Evolutionary conservation across 2,113 vertebrate species (phyloP).

Genomic region (Vireo altiloquus): DNA sequence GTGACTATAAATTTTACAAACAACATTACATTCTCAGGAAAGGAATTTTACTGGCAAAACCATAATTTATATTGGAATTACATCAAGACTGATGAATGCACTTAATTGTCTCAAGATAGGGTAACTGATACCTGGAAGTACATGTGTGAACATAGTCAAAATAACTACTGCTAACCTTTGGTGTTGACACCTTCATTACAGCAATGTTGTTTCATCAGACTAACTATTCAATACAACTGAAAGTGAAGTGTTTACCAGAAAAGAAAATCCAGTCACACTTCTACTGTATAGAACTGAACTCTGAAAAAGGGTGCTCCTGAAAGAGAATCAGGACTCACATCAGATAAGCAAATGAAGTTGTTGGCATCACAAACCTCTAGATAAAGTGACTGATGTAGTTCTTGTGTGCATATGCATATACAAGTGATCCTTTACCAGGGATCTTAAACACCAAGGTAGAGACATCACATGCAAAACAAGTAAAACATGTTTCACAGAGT

Average conservation of each 20-base stretch:
- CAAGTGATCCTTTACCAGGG: rapidly evolving
- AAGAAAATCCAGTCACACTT: neutral
- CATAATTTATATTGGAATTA: neutral
- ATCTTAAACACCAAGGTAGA: neutral
- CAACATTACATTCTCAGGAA: neutral
- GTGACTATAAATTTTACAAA: neutral
- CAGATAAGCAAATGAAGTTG: neutral
- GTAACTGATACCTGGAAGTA: neutral
- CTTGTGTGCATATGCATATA: neutral
- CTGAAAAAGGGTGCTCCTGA: neutral
- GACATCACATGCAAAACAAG: neutral
- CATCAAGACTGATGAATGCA: neutral
- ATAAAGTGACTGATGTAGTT: neutral
- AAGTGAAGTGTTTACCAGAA: neutral
- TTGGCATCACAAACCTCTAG: neutral
- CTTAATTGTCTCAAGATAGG: neutral
- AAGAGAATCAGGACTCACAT: neutral
- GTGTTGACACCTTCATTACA: neutral
- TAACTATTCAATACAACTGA: neutral
- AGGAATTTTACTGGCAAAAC: neutral
- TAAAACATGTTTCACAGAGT: neutral
- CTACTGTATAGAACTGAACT: neutral
- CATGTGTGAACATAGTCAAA: neutral
- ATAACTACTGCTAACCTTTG: neutral
- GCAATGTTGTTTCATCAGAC: neutral